Evolutionary conservation across 2,113 vertebrate genomes (phyloP).

Genomic region (Axis porcinus): DNA sequence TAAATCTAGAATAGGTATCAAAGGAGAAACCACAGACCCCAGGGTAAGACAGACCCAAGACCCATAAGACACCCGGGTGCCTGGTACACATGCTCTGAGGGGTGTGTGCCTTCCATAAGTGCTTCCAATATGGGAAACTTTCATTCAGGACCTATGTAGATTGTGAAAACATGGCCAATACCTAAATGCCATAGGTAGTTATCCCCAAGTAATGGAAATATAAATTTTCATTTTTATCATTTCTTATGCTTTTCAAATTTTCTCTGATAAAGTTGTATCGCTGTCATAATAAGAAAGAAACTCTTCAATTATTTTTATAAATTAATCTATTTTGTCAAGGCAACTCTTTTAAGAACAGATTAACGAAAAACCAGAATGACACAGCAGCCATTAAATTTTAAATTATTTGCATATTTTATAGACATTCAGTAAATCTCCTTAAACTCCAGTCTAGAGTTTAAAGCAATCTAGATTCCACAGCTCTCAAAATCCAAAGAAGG

Average conservation of each 20-base stretch:
- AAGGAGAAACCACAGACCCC: neutral
- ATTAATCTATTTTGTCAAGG: constrained; percentile 3
- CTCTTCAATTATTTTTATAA: constrained; percentile 30
- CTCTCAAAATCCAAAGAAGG: neutral
- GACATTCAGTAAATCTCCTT: constrained; percentile 12
- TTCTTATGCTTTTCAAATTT: neutral
- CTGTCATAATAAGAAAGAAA: constrained; percentile 38
- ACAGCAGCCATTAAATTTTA: constrained; percentile 1
- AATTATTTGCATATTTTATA: constrained; percentile 36
- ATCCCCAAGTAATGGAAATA: neutral
- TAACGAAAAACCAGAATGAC: neutral
- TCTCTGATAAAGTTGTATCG: neutral
- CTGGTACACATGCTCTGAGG: neutral
- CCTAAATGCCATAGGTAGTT: neutral
- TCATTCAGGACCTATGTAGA: neutral
- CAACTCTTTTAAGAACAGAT: constrained; percentile 14
- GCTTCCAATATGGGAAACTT: neutral
- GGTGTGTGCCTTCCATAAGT: neutral
- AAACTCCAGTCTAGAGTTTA: neutral
- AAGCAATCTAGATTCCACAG: neutral
- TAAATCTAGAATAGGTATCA: neutral
- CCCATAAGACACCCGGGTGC: neutral
- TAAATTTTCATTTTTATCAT: constrained; percentile 23
- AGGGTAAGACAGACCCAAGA: neutral
- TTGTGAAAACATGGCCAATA: neutral